Evolutionary conservation across 2,113 vertebrate genomes (phyloP).

Genomic region (Corythornis madagascariensis): DNA sequence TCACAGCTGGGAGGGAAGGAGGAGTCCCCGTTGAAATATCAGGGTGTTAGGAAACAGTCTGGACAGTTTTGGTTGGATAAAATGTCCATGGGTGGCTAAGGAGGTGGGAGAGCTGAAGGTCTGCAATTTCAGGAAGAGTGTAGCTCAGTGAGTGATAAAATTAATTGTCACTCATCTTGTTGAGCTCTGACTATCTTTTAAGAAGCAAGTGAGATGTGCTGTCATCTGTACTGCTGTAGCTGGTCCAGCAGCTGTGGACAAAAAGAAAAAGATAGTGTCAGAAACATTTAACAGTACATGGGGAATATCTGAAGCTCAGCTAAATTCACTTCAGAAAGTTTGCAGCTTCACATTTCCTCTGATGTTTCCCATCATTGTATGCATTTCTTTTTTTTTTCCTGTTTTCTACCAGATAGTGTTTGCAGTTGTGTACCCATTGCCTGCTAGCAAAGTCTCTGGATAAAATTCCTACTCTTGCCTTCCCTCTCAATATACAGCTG

Average conservation of each 20-base stretch:
- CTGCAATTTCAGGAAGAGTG: not conserved
- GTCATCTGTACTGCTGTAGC: not conserved
- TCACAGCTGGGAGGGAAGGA: not conserved
- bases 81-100: not conserved
- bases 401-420: not conserved
- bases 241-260: not conserved
- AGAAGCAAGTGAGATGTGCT: not conserved
- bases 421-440: not conserved
- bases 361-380: not conserved
- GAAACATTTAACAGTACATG: not conserved
- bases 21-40: not conserved
- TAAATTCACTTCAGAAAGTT: not conserved
- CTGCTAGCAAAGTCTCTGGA: not conserved
- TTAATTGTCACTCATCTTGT: not conserved
- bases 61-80: not conserved
- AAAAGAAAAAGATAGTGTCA: not conserved
- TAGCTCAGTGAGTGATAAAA: not conserved
- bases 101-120: not conserved
- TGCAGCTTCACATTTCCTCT: not conserved
- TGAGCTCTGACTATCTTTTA: not conserved
- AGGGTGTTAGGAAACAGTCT: not conserved
- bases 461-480: not conserved
- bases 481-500: not conserved
- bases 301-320: not conserved
- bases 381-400: not conserved